Evolutionary conservation across 2,888 invertebrate species (phyloP).

Genomic region (Leptura quadrifasciata): DNA sequence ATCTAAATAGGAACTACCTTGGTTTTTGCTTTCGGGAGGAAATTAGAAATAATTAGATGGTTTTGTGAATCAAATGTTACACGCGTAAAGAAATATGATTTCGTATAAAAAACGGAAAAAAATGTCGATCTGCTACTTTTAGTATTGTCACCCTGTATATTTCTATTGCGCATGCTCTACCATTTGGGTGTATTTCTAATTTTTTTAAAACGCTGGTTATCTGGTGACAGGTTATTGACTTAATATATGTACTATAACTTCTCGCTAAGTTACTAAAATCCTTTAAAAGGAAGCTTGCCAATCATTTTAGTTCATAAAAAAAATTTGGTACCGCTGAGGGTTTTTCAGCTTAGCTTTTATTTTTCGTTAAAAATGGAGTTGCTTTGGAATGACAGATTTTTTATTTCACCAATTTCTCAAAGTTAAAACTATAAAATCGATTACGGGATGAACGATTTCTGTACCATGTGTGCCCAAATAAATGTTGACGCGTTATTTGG

Average conservation of each 20-base stretch:
- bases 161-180: slow-evolving; percentile 58
- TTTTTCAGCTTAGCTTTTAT: slow-evolving; percentile 31
- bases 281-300: not conserved
- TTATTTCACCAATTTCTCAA: no score
- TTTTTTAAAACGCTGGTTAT: slow-evolving; percentile 64
- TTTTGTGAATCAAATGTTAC: not conserved
- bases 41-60: not conserved
- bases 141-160: slow-evolving; percentile 34
- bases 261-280: slow-evolving; percentile 13
- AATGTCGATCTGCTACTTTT: not conserved
- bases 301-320: no score
- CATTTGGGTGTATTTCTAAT: slow-evolving; percentile 69
- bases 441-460: no score
- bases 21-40: not conserved
- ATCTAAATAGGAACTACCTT: not conserved
- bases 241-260: not conserved
- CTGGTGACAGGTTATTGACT: slow-evolving; percentile 63
- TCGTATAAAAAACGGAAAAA: no score
- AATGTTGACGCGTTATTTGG: no score
- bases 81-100: no score
- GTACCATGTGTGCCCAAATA: no score
- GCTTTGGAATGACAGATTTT: slow-evolving; percentile 11
- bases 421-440: no score
- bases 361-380: not conserved
- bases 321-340: not conserved